Base-by-base conservation (phyloP, 2,888 invertebrate genomes). In the Meganola albula region DNA sequence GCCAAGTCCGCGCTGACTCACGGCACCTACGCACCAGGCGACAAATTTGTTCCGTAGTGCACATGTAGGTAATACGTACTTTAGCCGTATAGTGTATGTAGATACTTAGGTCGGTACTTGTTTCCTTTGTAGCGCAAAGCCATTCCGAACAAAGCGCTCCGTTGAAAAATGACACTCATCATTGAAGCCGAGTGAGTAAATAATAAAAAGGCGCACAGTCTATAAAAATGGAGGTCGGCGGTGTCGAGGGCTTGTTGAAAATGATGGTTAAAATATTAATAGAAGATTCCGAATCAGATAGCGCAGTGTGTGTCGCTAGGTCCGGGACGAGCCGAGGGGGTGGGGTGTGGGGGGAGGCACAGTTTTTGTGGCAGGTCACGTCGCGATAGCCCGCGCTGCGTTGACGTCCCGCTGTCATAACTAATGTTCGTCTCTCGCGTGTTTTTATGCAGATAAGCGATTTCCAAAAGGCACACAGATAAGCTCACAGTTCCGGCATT, bases 381-480 rank as follows among this genome's bases (percentile, higher is more conserved):
- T 35, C 45, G 62, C 58, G 74, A 73, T 70, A 72, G 63, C 70
- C 63, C 42, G 32, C 38, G 26, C 28, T 24, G 24, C 37, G 9
- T 16, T 22, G 16, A 40, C 49, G 37, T 30, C 31, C 33, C 36
- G 37, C 22, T 32, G 23, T 25, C 30, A 21, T 27, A 29, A 40
- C 47, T 53, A 44, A 52, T 48, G 51, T 49, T 44, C 24, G 9
- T 12, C 18, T 47, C 34, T 37, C 37, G 27, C 36, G 39, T 58
- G 59, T 65, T 63, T 68, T 63, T 66, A 53, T 57, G 57, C 42
- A 56, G 65, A 70, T 69, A 69, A 65, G 51, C 54, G 44, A 55
- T 61, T 65, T 58, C 50, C 48, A 59, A 64, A 63, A 63, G 53
- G 43, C 51, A 30, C 37, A 31, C 37, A 49, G 63, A 65, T 67